Conservation (phyloP, 2,888 invertebrate species). For the Xestia sexstrigata region DNA sequence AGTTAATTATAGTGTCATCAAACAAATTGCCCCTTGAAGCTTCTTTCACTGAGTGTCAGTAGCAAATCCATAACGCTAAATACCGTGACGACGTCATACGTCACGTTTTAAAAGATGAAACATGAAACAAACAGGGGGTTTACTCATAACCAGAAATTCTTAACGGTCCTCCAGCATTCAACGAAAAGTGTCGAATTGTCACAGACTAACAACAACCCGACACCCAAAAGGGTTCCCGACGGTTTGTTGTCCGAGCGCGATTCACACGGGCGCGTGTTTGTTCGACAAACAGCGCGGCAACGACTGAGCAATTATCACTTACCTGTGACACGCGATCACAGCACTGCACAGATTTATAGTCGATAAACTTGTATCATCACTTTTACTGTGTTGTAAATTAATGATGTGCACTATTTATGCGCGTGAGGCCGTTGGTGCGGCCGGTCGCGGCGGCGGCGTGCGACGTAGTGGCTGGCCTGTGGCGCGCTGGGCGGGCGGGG, state of each 20-base stretch:
- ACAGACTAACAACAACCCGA: conserved; percentile 76
- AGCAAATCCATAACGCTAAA: conserved; percentile 41
- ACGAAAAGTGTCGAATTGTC: conserved; percentile 79
- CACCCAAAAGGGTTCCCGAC: conserved; percentile 81
- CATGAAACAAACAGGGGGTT: conserved; percentile 58
- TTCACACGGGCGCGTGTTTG: conserved; percentile 81
- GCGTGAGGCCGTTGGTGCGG: conserved; percentile 76
- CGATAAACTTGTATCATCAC: conserved; percentile 90
- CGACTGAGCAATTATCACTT: conserved; percentile 89
- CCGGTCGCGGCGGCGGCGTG: conserved; percentile 83
- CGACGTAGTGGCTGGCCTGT: conserved; percentile 78
- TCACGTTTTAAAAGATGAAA: conserved; percentile 41
- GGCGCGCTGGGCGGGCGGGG: conserved; percentile 84
- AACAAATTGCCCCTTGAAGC: conserved; percentile 42
- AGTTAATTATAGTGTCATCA: conserved; percentile 28
- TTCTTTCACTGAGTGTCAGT: conserved; percentile 30
- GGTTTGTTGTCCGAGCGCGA: conserved; percentile 69
- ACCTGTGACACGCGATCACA: conserved; percentile 89
- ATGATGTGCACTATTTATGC: conserved; percentile 85
- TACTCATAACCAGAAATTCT: conserved; percentile 66
- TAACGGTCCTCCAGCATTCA: conserved; percentile 70
- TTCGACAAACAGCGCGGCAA: conserved; percentile 84
- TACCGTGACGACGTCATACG: conserved; percentile 30
- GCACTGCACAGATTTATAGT: conserved; percentile 89
- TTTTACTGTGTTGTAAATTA: conserved; percentile 89